Conservation (phyloP, 2,113 vertebrate species). For the Arothron firmamentum region DNA sequence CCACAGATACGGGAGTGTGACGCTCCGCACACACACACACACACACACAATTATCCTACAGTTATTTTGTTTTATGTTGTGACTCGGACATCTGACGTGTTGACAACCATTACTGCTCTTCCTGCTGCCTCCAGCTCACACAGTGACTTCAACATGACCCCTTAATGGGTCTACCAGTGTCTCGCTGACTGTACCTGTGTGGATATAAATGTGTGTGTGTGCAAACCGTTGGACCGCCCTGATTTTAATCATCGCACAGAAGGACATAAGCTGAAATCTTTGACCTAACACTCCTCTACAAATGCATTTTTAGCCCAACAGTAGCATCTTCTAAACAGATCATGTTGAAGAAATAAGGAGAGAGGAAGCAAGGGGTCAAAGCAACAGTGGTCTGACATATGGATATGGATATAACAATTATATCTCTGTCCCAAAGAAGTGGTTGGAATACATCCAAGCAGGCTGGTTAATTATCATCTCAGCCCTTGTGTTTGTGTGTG, state of each 20-base stretch:
- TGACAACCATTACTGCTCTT: slow-evolving; percentile 59
- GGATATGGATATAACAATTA: slow-evolving; percentile 51
- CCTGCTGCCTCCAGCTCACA: slow-evolving; percentile 65
- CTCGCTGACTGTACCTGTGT: slow-evolving; percentile 4
- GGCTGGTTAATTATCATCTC: slow-evolving; percentile 59
- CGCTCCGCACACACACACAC: neutral
- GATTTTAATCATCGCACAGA: neutral
- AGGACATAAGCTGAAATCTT: neutral
- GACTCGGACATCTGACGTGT: slow-evolving; percentile 55
- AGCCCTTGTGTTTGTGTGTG: slow-evolving; percentile 26
- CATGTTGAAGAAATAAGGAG: slow-evolving; percentile 19
- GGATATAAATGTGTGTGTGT: slow-evolving; percentile 2
- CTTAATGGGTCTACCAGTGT: slow-evolving; percentile 75
- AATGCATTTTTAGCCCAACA: slow-evolving; percentile 19
- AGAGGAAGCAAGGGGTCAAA: slow-evolving; percentile 34
- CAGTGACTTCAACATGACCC: slow-evolving; percentile 79
- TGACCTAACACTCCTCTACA: slow-evolving; percentile 9
- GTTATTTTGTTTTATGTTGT: slow-evolving; percentile 50
- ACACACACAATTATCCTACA: slow-evolving; percentile 5
- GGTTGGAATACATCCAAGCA: slow-evolving; percentile 48
- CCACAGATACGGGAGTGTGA: neutral
- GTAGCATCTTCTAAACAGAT: slow-evolving; percentile 9
- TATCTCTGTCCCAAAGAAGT: slow-evolving; percentile 52
- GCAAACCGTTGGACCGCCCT: neutral
- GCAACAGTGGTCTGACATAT: slow-evolving; percentile 24